Conservation (phyloP, 2,113 vertebrate genomes). For the Coturnix japonica region DNA sequence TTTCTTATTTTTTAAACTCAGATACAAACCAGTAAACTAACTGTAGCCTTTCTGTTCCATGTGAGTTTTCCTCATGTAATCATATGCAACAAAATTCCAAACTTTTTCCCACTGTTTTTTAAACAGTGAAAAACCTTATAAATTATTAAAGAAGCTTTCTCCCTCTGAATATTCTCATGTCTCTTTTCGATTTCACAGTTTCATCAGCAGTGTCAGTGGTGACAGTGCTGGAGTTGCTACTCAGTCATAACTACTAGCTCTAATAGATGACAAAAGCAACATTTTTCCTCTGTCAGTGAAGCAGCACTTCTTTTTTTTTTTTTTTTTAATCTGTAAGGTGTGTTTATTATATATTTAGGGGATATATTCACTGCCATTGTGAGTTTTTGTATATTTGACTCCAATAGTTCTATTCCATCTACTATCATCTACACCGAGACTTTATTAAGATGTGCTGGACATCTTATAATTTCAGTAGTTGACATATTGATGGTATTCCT, state of each 20-base stretch:
- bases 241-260: background rate
- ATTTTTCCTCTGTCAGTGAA: conserved; percentile 32
- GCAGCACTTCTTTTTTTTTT: background rate
- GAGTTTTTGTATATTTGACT: conserved; percentile 58
- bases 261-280: conserved; percentile 38
- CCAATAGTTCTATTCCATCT: conserved; percentile 47
- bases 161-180: background rate
- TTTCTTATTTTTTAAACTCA: background rate
- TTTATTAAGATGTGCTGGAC: conserved; percentile 52
- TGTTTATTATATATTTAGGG: conserved; percentile 66
- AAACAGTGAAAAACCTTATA: background rate
- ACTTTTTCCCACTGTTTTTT: background rate
- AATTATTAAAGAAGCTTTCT: conserved; percentile 33
- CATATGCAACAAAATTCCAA: background rate
- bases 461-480: conserved; percentile 52
- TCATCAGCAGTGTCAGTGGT: background rate
- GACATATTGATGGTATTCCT: background rate
- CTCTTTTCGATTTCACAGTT: background rate
- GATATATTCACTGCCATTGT: conserved; percentile 28
- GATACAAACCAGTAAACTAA: background rate
- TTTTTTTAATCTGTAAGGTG: background rate
- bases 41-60: background rate
- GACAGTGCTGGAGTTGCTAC: background rate
- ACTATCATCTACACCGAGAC: conserved; percentile 30
- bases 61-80: background rate